Percentiles rank a stretch among this genome's conserved stretches.
Evolutionary conservation across 2,888 invertebrate genomes (phyloP).

Genomic region (Leistus spinibarbis): DNA sequence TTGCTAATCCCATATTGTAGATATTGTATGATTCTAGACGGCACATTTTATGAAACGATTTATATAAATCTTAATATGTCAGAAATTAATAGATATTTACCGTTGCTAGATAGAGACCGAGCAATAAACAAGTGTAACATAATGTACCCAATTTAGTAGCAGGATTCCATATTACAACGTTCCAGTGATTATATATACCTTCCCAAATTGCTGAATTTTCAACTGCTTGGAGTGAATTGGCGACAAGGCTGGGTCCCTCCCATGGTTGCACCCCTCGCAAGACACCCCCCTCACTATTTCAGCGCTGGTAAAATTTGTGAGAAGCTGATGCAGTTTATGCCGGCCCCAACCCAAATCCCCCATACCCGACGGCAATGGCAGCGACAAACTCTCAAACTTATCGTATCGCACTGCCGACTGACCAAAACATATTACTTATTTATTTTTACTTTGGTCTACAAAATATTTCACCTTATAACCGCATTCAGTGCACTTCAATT

Average conservation of each 20-base stretch:
- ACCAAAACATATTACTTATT: not conserved
- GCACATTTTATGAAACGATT: too few species aligned
- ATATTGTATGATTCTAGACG: too few species aligned
- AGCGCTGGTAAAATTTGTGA: conserved; percentile 84
- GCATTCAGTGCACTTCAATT: conserved; percentile 76
- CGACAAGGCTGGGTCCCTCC: conserved; percentile 54
- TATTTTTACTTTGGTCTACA: too few species aligned
- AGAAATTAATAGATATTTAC: too few species aligned
- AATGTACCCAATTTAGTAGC: too few species aligned
- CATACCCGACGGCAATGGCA: conserved; percentile 73
- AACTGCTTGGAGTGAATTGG: conserved; percentile 66
- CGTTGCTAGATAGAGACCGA: too few species aligned
- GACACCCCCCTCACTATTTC: conserved; percentile 84
- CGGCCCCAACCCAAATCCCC: conserved; percentile 65
- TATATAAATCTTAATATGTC: too few species aligned
- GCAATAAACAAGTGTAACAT: too few species aligned
- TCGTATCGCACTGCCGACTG: conserved; percentile 69
- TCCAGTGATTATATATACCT: conserved; percentile 63
- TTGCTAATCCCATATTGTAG: too few species aligned
- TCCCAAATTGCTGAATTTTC: conserved; percentile 76
- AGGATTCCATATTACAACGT: too few species aligned
- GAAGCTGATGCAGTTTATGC: conserved; percentile 71
- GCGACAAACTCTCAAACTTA: conserved; percentile 87
- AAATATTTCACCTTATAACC: conserved; percentile 69
- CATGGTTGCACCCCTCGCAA: conserved; percentile 73